Evolutionary conservation across 2,113 vertebrate species (phyloP), one percentile per base, ranked within the genome.

Genomic region (Microcebus murinus): DNA sequence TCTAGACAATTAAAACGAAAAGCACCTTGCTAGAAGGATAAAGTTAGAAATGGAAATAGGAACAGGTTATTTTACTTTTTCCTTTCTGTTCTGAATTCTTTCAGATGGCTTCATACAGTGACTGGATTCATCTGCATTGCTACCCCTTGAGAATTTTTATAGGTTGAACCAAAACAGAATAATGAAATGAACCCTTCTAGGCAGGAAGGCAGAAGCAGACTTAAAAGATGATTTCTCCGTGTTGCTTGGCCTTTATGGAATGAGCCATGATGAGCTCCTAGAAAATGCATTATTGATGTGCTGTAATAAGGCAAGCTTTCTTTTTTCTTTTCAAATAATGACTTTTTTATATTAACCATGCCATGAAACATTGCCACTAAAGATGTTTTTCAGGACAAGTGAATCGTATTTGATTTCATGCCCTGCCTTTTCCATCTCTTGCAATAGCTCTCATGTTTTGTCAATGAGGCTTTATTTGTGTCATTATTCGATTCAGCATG

Each of bases 271-370:
- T 94, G 83, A 95, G 52, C 73, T 73, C 74, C 59, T 50, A 70
- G 34, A 91, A 97, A 96, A 97, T 83, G 36, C 61, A 91, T 92
- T 95, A 96, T 93, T 96, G 88, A 95, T 94, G 87, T 87, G 71
- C 86, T 88, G 3, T 94, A 86, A 97, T 95, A 92, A 95, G 55
- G 67, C 34, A 14, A 63, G 71, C 84, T 91, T 95, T 74, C 80
- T 77, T 81, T 73, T 79, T 70, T 42, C 81, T 80, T 90, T 92
- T 94, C 71, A 77, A 88, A 94, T 96, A 95, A 96, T 91, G 95
- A 84, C 87, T 97, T 89, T 42, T 94, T 97, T 96, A 42, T 96
- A 88, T 93, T 95, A 94, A 91, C 67, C 1, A 0, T n/a, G 86
- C 71, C 45, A 31, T 92, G 94, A 97, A 88, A 85, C 63, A 87